Conservation (phyloP, 92 coral and sea anemone species). For the Actinostola sp. region DNA sequence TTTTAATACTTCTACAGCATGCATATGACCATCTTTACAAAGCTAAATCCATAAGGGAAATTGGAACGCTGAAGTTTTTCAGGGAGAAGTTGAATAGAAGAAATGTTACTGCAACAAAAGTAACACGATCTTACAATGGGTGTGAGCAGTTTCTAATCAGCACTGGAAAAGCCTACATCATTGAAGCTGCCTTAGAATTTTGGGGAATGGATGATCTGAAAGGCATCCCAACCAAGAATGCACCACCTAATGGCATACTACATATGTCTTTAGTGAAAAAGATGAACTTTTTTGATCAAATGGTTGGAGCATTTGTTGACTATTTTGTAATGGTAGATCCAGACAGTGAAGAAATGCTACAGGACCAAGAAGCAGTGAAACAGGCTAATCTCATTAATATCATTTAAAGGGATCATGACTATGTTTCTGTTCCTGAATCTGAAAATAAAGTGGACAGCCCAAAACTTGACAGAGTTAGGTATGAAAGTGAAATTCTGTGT, state of each 20-base stretch:
- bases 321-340: constrained; percentile 57
- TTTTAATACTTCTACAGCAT: constrained; percentile 6
- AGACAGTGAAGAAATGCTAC: constrained; percentile 24
- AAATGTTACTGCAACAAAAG: constrained; percentile 68
- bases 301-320: constrained; percentile 55
- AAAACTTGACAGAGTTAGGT: constrained; percentile 37
- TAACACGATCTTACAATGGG: constrained; percentile 61
- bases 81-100: constrained; percentile 57
- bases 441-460: constrained; percentile 1
- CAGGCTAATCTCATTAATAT: neutral
- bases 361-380: constrained; percentile 22
- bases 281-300: constrained; percentile 44
- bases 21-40: constrained; percentile 21
- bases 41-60: constrained; percentile 41
- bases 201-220: constrained; percentile 46
- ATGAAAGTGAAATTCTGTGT: neutral
- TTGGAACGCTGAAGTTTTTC: constrained; percentile 62
- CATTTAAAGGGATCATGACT: constrained; percentile 35
- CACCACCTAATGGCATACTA: constrained; percentile 23
- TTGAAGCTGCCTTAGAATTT: constrained; percentile 68
- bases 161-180: constrained; percentile 52
- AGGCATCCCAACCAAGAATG: constrained; percentile 33
- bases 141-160: constrained; percentile 69
- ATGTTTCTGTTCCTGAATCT: neutral
- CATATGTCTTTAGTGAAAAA: constrained; percentile 18